Base-by-base conservation (phyloP, 2,888 invertebrate species). In the Melangyna quadrimaculata region DNA sequence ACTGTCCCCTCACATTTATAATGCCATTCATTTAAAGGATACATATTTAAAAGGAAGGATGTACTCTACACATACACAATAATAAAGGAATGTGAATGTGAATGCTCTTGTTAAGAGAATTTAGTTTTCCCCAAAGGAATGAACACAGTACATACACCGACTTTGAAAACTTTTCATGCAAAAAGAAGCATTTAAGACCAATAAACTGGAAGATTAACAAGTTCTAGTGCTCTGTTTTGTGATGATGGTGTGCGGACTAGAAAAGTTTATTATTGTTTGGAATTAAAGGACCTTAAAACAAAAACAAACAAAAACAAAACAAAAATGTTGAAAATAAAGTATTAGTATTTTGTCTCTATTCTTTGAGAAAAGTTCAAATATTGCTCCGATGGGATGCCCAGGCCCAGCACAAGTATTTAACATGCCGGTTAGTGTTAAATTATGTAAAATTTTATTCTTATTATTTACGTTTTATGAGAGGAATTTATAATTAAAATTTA, bases 91-190 rank as follows among this genome's bases (percentile, higher is more conserved):
- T 55, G 55, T 29, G 29, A 29, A 51, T 17, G 63, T n/a, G n/a
- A n/a, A n/a, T n/a, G n/a, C n/a, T n/a, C 27, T 45, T 63, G 29
- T 63, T 45, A 19, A 32, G 45, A 48, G 32, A 12, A 32, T 48
- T 32, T 7, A 48, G 32, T 45, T 45, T 24, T 27, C 29, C 43
- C 43, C 65, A 45, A 29, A 32, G 29, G 43, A 37, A 43, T 43
- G 43, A 40, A 40, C 40, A 40, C n/a, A n/a, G n/a, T n/a, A 12
- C 19, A 22, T 10, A 59, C 45, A 63, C 43, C 32, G 65, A 65
- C 45, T 65, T 29, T 65, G 45, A 29, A 29, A 65, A 65, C 14
- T 65, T 65, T 65, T 32, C 24, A 37, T 43, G 37, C 65, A n/a
- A 61, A 40, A 59, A 61, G 17, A 37, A 61, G 27, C 40, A 27